Base-by-base conservation (phyloP, 2,113 vertebrate species). In the Etheostoma spectabile region DNA sequence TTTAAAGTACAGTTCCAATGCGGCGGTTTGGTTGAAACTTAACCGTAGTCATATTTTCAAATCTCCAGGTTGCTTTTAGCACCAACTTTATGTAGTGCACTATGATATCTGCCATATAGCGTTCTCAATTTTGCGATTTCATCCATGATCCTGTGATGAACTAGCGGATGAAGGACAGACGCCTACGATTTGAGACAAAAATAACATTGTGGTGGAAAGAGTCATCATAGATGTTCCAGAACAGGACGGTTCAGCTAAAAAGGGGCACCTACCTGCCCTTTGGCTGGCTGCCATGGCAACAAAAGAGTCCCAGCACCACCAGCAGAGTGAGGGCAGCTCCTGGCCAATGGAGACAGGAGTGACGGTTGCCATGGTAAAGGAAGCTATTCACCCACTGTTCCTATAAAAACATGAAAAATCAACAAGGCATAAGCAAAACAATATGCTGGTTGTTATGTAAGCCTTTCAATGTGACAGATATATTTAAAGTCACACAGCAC, bases 341-440 rank as follows among this genome's bases (percentile, higher is more conserved):
- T 0, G 97, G 97, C 98, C 98, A 99, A 83, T 99, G 98, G 89
- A 99, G 96, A 84, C 98, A 98, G 73, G 98, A 99, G 84, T 96
- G 96, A 67, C 98, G 98, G 94, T 98, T 98, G 81, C 94, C 91
- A 90, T 99, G 98, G 93, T 97, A 95, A 77, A 99, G 95, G 86
- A 99, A 99, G 93, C 96, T 97, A 88, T 93, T 95, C 61, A 89
- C 87, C 97, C 97, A 98, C 51, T 89, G 91, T 71, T 97, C 96
- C 98, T 99, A 22, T 38, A 30, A 53, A 84, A 91, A 82, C 48
- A 91, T 13, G 46, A 5, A 55, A 62, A 69, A 60, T 77, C 6
- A 70, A 57, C 14, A 49, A 24, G 22, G 55, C 21, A 33, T n/a
- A 12, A 75, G 4, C 3, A 80, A 27, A 82, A 61, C 7, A 22